Base-by-base conservation (phyloP, 2,797 vertebrate genomes). In the Heliangelus exortis region DNA sequence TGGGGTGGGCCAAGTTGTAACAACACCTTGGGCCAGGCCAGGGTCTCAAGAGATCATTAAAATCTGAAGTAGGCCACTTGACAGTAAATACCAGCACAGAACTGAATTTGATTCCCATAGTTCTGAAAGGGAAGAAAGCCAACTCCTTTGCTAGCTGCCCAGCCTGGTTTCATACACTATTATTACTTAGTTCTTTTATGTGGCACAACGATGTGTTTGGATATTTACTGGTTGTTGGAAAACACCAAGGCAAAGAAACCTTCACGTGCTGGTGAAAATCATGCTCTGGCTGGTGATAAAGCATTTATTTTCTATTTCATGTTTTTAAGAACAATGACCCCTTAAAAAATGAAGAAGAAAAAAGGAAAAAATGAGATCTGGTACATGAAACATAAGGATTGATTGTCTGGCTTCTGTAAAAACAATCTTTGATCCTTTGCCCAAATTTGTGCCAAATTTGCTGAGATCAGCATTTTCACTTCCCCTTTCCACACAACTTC, bases 31-130 rank as follows among this genome's bases (percentile, higher is more conserved):
- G 79, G 82, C 95, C 82, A 92, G 89, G 48, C 69, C 55, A 81
- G 33, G 66, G 94, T 75, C 87, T 93, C 92, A 88, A 93, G 92
- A 93, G 92, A 89, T 86, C 84, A 76, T 94, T 96, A 95, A 95
- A 93, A 88, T 84, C 62, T 88, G 84, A 92, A 94, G 82, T 69
- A 91, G 87, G 31, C 69, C 84, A 92, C 90, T 95, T 84, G 66
- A 95, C 51, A 36, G 73, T 92, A 89, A 96, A 95, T 91, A 80
- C 76, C 68, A 62, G 62, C 1, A 4, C 66, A 89, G 69, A 86
- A 88, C 47, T 91, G 69, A 79, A 83, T 89, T 68, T 81, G 66
- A 93, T 72, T 93, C 89, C 79, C 10, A 4, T 81, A 81, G 84
- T 69, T 84, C 73, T 84, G 48, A 76, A 76, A 91, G 73, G 89